These are phyloP conservation scores for Panurus biarmicus DNA, from an alignment of 2,113 vertebrate genomes.

Conservation along the genomic window DNA sequence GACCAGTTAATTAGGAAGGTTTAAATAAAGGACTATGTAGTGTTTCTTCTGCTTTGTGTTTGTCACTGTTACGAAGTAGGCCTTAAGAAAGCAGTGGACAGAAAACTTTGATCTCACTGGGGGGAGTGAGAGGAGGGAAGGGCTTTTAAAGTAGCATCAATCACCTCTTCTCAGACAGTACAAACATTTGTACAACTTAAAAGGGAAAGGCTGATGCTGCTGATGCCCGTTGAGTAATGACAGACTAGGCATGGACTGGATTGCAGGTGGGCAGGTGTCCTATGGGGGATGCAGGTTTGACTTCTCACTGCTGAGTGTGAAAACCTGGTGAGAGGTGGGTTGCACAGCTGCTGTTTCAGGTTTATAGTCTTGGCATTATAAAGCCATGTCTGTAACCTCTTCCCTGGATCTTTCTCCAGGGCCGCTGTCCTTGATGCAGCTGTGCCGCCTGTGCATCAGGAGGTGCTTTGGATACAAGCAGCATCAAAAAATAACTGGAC, in stretches of 20 bases:
- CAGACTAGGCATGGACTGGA: neutral
- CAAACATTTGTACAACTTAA: neutral
- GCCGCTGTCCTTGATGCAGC: conserved; percentile 74
- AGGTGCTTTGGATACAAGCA: conserved; percentile 74
- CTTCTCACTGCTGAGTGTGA: neutral
- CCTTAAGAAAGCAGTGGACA: neutral
- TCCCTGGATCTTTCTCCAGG: conserved; percentile 65
- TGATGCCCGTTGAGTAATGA: neutral
- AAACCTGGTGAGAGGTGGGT: neutral
- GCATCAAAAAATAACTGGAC: conserved; percentile 67
- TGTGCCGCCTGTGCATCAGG: conserved; percentile 80
- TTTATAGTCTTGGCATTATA: neutral
- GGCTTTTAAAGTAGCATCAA: neutral
- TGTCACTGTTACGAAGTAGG: neutral
- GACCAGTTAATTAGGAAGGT: neutral
- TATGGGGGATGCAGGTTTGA: neutral
- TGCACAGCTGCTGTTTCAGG: neutral
- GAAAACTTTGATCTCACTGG: neutral
- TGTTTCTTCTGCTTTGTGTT: neutral
- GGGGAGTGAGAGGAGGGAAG: neutral
- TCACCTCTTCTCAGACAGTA: neutral
- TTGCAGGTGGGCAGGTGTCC: no score
- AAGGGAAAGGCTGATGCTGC: neutral
- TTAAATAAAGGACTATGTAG: neutral
- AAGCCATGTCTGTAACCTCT: neutral